These are phyloP conservation scores for Bellardia bayeri DNA, from an alignment of 2,888 invertebrate species.

Conservation along the genomic window DNA sequence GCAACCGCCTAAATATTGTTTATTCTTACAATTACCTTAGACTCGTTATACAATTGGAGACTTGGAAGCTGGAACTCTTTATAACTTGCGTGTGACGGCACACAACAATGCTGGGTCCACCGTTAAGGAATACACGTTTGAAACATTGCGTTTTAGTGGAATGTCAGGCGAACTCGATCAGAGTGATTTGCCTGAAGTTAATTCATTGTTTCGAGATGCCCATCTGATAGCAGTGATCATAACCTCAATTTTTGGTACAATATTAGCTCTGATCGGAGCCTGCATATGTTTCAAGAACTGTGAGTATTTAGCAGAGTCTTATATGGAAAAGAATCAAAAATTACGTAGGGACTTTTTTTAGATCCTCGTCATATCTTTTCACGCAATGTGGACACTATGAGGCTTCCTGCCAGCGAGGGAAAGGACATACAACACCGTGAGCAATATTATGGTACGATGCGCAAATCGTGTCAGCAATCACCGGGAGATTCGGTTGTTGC, in stretches of 20 bases:
- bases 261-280: slow-evolving; percentile 85
- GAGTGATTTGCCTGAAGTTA: slow-evolving; percentile 77
- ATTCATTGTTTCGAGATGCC: slow-evolving; percentile 79
- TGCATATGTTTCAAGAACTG: slow-evolving; percentile 86
- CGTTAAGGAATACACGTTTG: slow-evolving; percentile 86
- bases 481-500: slow-evolving; percentile 82
- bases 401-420: slow-evolving; percentile 76
- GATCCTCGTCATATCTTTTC: slow-evolving; percentile 80
- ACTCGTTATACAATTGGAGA: slow-evolving; percentile 85
- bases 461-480: slow-evolving; percentile 85
- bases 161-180: slow-evolving; percentile 78
- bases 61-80: slow-evolving; percentile 85
- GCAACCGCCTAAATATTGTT: neutral
- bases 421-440: slow-evolving; percentile 84
- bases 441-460: slow-evolving; percentile 85
- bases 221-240: slow-evolving; percentile 82
- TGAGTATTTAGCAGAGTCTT: slow-evolving; percentile 79
- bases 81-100: slow-evolving; percentile 86
- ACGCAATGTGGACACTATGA: slow-evolving; percentile 78
- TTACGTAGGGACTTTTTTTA: slow-evolving; percentile 51
- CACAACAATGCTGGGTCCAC: slow-evolving; percentile 88
- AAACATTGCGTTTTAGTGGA: slow-evolving; percentile 86
- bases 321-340: neutral
- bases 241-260: slow-evolving; percentile 84
- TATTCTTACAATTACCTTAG: slow-evolving; percentile 74